phyloP scores from a whole-genome alignment of 2,113 vertebrate genomes.

The cat (Felis catus) region DNA sequence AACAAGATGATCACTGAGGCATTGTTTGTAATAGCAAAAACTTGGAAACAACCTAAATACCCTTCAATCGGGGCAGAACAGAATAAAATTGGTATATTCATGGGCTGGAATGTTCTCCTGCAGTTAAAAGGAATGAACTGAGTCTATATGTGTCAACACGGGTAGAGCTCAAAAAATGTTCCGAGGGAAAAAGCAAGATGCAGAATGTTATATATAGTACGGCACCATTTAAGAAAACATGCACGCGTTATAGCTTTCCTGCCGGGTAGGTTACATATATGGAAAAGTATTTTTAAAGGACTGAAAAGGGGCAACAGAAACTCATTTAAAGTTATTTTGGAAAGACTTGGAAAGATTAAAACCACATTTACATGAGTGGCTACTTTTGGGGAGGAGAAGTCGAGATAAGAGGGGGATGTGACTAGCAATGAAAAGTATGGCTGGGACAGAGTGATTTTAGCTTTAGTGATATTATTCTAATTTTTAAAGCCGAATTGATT shows the following conservation, averaged over 20 bases:
- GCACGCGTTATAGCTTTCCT: not conserved
- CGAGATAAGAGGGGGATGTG: not conserved
- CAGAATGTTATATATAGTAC: conserved; percentile 47
- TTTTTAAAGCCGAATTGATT: not conserved
- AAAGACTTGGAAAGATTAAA: conserved; percentile 54
- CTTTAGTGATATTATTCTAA: not conserved
- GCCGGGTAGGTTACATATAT: conserved; percentile 12
- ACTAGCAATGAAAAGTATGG: not conserved
- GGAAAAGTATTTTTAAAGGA: conserved; percentile 66
- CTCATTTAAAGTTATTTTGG: conserved; percentile 65
- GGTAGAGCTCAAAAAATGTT: conserved; percentile 55
- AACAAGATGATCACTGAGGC: not conserved
- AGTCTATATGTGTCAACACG: conserved; percentile 54
- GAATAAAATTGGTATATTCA: not conserved
- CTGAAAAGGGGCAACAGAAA: conserved; percentile 59
- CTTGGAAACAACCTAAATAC: conserved; percentile 7
- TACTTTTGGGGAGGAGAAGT: not conserved
- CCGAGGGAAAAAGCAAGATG: conserved; percentile 32
- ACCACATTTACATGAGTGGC: conserved; percentile 23
- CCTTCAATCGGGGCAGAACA: not conserved
- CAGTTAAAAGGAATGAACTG: conserved; percentile 41
- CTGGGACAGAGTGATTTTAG: not conserved
- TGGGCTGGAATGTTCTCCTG: conserved; percentile 35
- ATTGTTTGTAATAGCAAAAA: not conserved
- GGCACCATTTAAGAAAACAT: conserved; percentile 59